A percentile compares a stretch with the other conserved stretches of the same genome.
These are phyloP conservation scores for Alcis repandata DNA, from an alignment of 2,888 invertebrate genomes.

Conservation along the genomic window DNA sequence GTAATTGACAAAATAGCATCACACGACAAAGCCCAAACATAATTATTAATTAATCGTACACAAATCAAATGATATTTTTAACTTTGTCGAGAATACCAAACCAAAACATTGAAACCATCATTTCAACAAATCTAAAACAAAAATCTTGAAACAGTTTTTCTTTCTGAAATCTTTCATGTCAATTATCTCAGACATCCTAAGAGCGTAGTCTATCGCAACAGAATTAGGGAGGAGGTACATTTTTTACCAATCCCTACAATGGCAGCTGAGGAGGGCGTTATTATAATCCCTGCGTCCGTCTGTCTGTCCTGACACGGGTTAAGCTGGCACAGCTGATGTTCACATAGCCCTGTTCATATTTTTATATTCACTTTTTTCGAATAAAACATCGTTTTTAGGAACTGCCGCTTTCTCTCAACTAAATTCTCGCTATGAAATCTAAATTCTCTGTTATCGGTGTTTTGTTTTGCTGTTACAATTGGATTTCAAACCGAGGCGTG, in stretches of 20 bases:
- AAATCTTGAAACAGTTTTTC: neutral
- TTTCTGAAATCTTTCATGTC: slow-evolving; percentile 8
- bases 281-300: slow-evolving; percentile 65
- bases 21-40: no score
- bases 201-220: slow-evolving; percentile 31
- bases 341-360: slow-evolving; percentile 36
- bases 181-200: slow-evolving; percentile 22
- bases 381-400: slow-evolving; percentile 14
- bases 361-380: slow-evolving; percentile 36
- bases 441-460: neutral
- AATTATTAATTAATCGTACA: no score
- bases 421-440: neutral
- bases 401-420: neutral
- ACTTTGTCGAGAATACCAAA: no score
- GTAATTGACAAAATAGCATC: no score
- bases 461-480: slow-evolving; percentile 5
- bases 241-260: slow-evolving; percentile 42
- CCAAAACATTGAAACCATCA: no score
- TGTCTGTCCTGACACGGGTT: slow-evolving; percentile 65
- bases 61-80: no score
- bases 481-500: neutral
- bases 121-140: neutral
- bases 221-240: slow-evolving; percentile 38
- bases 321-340: slow-evolving; percentile 57
- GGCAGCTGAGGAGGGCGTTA: slow-evolving; percentile 56